Evolutionary conservation across 1,140 invertebrate genomes (phyloP).

Genomic region (Hermetia illucens): DNA sequence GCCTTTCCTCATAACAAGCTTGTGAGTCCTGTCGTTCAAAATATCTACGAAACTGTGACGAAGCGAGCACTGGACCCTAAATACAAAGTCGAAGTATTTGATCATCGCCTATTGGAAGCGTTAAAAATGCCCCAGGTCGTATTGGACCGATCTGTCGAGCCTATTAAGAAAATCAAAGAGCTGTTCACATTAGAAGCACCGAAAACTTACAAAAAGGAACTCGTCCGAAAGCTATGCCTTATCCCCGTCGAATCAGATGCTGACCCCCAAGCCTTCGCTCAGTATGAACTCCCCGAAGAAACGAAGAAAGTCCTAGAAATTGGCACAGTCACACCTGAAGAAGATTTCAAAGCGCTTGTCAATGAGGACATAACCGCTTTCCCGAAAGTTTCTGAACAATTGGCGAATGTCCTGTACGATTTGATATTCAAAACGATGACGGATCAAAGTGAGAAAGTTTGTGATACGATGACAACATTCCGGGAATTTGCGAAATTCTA

Average conservation of each 20-base stretch:
- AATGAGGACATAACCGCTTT: neutral
- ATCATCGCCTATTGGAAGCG: constrained; percentile 15
- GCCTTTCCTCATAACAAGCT: constrained; percentile 17
- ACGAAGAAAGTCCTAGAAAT: constrained; percentile 7
- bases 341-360: constrained; percentile 16
- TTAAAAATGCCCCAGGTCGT: constrained; percentile 17
- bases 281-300: neutral
- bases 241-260: neutral
- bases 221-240: constrained; percentile 13
- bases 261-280: neutral
- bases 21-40: constrained; percentile 20
- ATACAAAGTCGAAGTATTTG: neutral
- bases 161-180: constrained; percentile 14
- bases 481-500: constrained; percentile 19
- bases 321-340: constrained; percentile 10
- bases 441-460: constrained; percentile 12
- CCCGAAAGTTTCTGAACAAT: neutral
- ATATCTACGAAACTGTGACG: constrained; percentile 6
- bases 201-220: constrained; percentile 15
- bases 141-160: constrained; percentile 17
- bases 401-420: neutral
- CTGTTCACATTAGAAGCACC: constrained; percentile 19
- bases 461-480: constrained; percentile 14
- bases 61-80: constrained; percentile 1
- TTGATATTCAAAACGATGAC: neutral